Percentiles rank a stretch among this genome's conserved stretches.
These are phyloP conservation scores for Cottoperca gobio DNA, from an alignment of 2,797 vertebrate species.

Conservation along the genomic window DNA sequence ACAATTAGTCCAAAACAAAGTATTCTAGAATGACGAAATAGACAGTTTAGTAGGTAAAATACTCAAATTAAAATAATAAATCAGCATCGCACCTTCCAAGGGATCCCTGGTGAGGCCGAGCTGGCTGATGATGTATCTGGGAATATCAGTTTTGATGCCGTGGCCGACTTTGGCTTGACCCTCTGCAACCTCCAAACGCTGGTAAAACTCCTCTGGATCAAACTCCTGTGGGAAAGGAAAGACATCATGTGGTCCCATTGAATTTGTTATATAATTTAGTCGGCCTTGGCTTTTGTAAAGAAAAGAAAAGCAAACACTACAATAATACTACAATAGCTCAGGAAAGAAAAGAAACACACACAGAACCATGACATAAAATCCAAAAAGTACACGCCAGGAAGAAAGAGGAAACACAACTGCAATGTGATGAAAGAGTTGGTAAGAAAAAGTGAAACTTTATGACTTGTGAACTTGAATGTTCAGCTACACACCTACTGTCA, in stretches of 20 bases:
- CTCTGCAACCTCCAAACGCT: conserved; percentile 93
- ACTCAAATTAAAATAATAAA: background rate
- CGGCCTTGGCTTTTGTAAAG: background rate
- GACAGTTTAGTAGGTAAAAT: background rate
- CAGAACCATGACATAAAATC: background rate
- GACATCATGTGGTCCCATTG: background rate
- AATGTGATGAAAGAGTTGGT: background rate
- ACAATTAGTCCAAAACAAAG: background rate
- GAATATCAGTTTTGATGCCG: conserved; percentile 94
- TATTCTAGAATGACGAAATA: background rate
- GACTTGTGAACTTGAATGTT: background rate
- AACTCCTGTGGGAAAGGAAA: conserved; percentile 86
- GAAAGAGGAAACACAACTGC: conserved; percentile 20
- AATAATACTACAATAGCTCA: background rate
- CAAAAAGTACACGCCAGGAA: background rate
- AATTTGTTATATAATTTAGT: background rate
- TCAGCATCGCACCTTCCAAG: conserved; percentile 86
- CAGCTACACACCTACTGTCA: conserved; percentile 6
- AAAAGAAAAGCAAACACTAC: background rate
- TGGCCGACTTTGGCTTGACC: conserved; percentile 93
- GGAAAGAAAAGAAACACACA: conserved; percentile 1
- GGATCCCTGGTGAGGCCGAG: conserved; percentile 94
- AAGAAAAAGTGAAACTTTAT: background rate
- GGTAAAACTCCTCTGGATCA: conserved; percentile 96
- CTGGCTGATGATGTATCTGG: conserved; percentile 94